A percentile compares a stretch with the other conserved stretches of the same genome.
Conservation (phyloP, 2,113 vertebrate genomes). For the Formicarius rufipectus region DNA sequence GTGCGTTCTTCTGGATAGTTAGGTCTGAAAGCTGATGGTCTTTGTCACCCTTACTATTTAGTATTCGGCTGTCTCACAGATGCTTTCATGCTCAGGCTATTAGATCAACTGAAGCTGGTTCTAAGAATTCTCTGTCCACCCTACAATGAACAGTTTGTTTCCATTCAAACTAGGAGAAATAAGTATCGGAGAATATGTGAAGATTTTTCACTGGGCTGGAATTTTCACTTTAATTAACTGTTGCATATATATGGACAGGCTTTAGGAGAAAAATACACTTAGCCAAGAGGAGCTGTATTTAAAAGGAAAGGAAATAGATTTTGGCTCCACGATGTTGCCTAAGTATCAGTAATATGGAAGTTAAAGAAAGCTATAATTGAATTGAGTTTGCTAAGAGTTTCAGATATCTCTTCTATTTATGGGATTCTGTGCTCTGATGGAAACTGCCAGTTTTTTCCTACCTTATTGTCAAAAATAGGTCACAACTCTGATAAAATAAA, state of each 20-base stretch:
- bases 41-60: constrained; percentile 44
- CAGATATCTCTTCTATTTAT: background rate
- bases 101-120: constrained; percentile 42
- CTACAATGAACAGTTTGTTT: constrained; percentile 62
- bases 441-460: background rate
- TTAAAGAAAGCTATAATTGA: background rate
- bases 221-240: constrained; percentile 29
- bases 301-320: background rate
- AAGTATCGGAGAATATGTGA: background rate
- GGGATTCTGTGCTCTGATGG: background rate
- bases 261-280: background rate
- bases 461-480: background rate
- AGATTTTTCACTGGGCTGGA: constrained; percentile 1
- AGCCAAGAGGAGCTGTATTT: background rate
- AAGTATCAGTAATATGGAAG: background rate
- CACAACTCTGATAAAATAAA: background rate
- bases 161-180: constrained; percentile 44
- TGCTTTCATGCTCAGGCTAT: constrained; percentile 38
- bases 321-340: background rate
- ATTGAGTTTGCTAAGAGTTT: background rate
- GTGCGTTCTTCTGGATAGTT: constrained; percentile 35
- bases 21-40: constrained; percentile 35
- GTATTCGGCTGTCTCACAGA: constrained; percentile 25
- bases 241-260: background rate
- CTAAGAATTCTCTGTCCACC: constrained; percentile 61